Evolutionary conservation across 2,113 vertebrate species (phyloP).

Genomic region (Eurystomus gularis): DNA sequence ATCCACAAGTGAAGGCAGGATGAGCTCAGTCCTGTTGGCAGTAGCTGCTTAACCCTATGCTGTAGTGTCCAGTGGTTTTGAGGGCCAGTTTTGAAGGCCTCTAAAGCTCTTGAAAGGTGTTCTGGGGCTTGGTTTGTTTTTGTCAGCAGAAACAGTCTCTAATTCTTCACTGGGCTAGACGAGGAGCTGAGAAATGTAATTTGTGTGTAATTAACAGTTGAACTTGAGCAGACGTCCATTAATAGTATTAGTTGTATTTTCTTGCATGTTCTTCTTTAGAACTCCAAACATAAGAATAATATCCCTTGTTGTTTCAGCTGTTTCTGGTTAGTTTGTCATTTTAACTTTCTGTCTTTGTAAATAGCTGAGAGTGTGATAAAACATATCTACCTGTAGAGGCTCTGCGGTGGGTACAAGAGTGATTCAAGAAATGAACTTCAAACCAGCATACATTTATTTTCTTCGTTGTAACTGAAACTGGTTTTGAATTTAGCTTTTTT

Average conservation of each 20-base stretch:
- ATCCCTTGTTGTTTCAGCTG: background rate
- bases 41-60: background rate
- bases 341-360: background rate
- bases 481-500: background rate
- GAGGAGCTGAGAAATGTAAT: background rate
- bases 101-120: background rate
- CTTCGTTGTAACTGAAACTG: background rate
- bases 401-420: background rate
- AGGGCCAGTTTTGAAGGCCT: background rate
- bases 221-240: background rate
- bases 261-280: background rate
- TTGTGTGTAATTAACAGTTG: background rate
- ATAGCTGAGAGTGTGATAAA: background rate
- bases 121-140: background rate
- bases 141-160: background rate
- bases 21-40: background rate
- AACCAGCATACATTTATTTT: background rate
- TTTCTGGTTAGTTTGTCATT: slow-evolving; percentile 23
- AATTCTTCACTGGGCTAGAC: background rate
- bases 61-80: background rate
- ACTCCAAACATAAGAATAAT: background rate
- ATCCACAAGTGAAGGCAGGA: background rate
- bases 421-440: background rate
- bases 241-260: background rate
- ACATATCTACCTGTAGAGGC: background rate